These are phyloP conservation scores for Enoplosus armatus DNA, from an alignment of 2,797 vertebrate species.

Conservation along the genomic window DNA sequence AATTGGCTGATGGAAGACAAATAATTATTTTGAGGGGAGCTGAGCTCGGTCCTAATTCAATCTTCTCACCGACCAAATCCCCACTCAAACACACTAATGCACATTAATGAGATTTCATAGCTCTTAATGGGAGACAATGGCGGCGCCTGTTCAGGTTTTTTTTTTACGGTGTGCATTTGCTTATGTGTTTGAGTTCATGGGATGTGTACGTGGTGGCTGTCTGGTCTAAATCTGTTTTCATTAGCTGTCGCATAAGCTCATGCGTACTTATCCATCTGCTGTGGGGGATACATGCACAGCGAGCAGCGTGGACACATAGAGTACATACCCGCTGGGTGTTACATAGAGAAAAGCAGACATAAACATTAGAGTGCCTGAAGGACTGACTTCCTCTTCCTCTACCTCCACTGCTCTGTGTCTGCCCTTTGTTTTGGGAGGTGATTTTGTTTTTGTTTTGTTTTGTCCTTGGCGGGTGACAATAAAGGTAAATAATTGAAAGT, in stretches of 20 bases:
- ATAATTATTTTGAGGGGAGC: conserved; percentile 76
- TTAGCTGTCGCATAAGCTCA: conserved; percentile 61
- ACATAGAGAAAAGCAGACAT: conserved; percentile 21
- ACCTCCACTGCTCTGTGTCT: neutral
- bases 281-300: conserved; percentile 38
- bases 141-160: conserved; percentile 50
- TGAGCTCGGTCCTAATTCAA: conserved; percentile 75
- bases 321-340: conserved; percentile 33
- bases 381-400: conserved; percentile 8
- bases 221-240: conserved; percentile 70
- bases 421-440: conserved; percentile 18
- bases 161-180: conserved; percentile 27
- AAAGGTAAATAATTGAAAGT: conserved; percentile 41
- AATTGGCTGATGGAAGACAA: conserved; percentile 72
- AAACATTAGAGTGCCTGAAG: conserved; percentile 25
- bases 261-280: conserved; percentile 64
- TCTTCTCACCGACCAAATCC: conserved; percentile 74
- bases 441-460: conserved; percentile 20
- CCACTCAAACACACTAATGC: conserved; percentile 76
- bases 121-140: conserved; percentile 77
- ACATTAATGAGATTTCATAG: conserved; percentile 83
- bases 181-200: conserved; percentile 47
- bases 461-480: conserved; percentile 47
- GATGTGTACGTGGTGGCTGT: conserved; percentile 31
- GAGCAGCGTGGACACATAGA: conserved; percentile 28